Evolutionary conservation across 2,113 vertebrate species (phyloP).

Genomic region (Serinus canaria): DNA sequence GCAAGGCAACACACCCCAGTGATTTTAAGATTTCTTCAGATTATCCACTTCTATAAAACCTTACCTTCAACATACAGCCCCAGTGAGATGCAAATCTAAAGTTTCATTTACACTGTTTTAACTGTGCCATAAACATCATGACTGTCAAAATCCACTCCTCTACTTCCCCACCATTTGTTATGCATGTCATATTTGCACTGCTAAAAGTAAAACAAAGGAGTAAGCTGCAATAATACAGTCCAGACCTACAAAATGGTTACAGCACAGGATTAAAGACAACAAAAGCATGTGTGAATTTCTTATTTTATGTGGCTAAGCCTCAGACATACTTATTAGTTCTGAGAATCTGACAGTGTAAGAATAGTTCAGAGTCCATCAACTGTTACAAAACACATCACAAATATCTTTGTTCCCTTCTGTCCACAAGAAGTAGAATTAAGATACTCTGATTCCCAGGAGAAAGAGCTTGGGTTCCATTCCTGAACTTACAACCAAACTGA

Average conservation of each 20-base stretch:
- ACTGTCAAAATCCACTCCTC: background rate
- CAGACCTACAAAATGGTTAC: background rate
- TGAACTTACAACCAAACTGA: background rate
- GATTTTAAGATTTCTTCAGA: background rate
- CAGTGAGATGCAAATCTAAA: background rate
- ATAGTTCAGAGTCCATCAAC: background rate
- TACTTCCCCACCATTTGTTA: background rate
- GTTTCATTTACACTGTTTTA: background rate
- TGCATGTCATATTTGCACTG: background rate
- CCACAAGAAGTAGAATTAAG: background rate
- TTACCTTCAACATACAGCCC: background rate
- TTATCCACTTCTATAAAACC: background rate
- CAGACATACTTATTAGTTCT: background rate
- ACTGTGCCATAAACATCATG: background rate
- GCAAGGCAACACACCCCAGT: rapidly evolving
- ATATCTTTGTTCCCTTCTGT: background rate
- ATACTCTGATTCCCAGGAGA: background rate
- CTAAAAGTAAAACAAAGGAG: background rate
- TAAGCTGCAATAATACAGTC: background rate
- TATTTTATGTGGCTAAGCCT: background rate
- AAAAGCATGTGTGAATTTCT: background rate
- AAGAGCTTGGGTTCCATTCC: background rate
- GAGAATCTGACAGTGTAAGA: background rate
- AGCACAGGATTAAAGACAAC: background rate
- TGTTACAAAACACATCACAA: background rate